Evolutionary conservation across 2,113 vertebrate genomes (phyloP).

Genomic region (Sakesphorus luctuosus): DNA sequence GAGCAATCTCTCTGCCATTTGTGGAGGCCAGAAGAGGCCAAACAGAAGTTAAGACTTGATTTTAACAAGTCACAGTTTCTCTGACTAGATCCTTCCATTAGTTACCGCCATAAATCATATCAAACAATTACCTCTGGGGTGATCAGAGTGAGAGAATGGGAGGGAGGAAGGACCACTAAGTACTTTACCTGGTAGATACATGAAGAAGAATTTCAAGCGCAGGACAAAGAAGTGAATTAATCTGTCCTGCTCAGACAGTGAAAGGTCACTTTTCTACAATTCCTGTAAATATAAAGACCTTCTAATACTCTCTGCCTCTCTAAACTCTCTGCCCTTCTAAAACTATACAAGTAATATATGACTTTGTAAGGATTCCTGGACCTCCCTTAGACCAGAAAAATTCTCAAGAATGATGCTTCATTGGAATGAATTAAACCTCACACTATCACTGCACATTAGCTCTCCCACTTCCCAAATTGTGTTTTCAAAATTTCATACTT

Average conservation of each 20-base stretch:
- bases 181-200: background rate
- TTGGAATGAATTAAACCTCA: background rate
- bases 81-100: background rate
- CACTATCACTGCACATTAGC: background rate
- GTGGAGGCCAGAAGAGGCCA: background rate
- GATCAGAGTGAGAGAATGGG: background rate
- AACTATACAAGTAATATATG: background rate
- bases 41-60: slow-evolving; percentile 29
- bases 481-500: background rate
- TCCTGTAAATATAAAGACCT: background rate
- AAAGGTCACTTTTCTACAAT: background rate
- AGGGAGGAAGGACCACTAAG: background rate
- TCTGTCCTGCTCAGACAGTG: background rate
- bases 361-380: background rate
- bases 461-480: background rate
- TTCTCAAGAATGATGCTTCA: background rate
- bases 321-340: background rate
- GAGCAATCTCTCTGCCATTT: background rate
- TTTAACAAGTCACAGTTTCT: slow-evolving; percentile 13
- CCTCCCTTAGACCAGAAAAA: background rate
- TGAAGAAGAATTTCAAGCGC: background rate
- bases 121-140: background rate
- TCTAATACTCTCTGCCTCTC: background rate
- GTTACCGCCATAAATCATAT: background rate
- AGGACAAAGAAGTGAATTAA: background rate